These are phyloP conservation scores for Scaptomyza graminum DNA, from an alignment of 1,140 invertebrate genomes.

Conservation along the genomic window DNA sequence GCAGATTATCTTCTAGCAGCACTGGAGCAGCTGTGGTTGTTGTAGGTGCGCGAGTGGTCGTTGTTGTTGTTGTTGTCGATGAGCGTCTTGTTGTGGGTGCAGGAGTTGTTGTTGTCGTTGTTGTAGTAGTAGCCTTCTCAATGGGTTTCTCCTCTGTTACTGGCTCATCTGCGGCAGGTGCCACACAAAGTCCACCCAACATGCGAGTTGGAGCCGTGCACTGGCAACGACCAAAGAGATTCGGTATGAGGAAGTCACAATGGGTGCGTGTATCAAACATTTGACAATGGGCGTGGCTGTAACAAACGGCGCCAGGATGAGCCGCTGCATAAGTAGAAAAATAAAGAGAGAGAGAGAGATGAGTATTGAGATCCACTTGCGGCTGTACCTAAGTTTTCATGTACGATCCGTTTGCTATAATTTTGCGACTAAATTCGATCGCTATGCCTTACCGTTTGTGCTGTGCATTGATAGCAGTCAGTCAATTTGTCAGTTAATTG, in stretches of 20 bases:
- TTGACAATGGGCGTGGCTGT: slow-evolving; percentile 93
- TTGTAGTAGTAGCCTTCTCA: slow-evolving; percentile 78
- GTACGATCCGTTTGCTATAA: no score
- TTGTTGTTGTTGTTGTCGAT: slow-evolving; percentile 44
- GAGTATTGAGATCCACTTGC: no score
- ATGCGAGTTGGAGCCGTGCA: slow-evolving; percentile 89
- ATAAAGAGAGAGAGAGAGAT: slow-evolving; percentile 7
- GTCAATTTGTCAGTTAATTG: no score
- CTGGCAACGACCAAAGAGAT: slow-evolving; percentile 93
- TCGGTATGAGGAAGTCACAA: slow-evolving; percentile 94
- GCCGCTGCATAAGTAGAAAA: slow-evolving; percentile 87
- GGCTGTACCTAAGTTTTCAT: no score
- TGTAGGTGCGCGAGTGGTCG: slow-evolving; percentile 43
- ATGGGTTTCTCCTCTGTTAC: slow-evolving; percentile 53
- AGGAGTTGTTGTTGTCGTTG: slow-evolving; percentile 28
- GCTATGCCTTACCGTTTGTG: no score
- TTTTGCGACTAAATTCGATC: no score
- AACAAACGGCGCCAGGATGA: slow-evolving; percentile 93
- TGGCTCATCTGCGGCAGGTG: slow-evolving; percentile 46
- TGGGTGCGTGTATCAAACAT: slow-evolving; percentile 92
- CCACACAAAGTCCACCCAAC: slow-evolving; percentile 87
- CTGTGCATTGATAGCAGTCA: no score
- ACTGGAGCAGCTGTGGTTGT: slow-evolving; percentile 43
- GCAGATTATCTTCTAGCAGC: slow-evolving; percentile 63
- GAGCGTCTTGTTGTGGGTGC: slow-evolving; percentile 23